These are phyloP conservation scores for Xenops minutus DNA, from an alignment of 2,797 vertebrate genomes.

Conservation along the genomic window DNA sequence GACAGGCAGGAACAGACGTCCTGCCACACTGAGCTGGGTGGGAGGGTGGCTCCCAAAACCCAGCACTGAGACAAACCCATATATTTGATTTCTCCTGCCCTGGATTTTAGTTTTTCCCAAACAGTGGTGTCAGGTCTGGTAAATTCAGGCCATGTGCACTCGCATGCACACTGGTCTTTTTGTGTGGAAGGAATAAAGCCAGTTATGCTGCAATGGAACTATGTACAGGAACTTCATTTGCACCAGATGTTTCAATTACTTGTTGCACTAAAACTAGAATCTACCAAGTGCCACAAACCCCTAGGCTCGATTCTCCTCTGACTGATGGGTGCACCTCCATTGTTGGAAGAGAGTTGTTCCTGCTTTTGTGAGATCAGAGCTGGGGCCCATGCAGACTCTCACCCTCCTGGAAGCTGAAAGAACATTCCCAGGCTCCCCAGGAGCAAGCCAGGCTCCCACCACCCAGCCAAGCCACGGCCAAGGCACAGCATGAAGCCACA, in stretches of 20 bases:
- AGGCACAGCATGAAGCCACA: accelerated
- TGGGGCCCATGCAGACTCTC: accelerated
- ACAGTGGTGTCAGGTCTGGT: neutral
- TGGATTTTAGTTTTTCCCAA: neutral
- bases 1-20: neutral
- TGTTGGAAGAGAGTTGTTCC: neutral
- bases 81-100: neutral
- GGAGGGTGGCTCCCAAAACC: neutral
- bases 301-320: neutral
- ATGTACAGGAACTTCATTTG: conserved; percentile 37
- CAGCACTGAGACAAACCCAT: neutral
- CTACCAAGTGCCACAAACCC: conserved; percentile 51
- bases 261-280: conserved; percentile 56
- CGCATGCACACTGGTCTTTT: neutral
- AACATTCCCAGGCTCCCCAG: neutral
- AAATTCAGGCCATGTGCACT: neutral
- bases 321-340: neutral
- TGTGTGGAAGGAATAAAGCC: conserved; percentile 49
- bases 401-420: neutral
- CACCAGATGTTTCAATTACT: conserved; percentile 6
- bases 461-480: accelerated
- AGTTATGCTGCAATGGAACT: conserved; percentile 43
- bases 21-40: accelerated
- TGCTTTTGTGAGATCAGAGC: neutral
- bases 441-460: accelerated